A percentile compares a stretch with the other conserved stretches of the same genome.
Evolutionary conservation across 2,113 vertebrate species (phyloP).

Genomic region (Vanacampus margaritifer): DNA sequence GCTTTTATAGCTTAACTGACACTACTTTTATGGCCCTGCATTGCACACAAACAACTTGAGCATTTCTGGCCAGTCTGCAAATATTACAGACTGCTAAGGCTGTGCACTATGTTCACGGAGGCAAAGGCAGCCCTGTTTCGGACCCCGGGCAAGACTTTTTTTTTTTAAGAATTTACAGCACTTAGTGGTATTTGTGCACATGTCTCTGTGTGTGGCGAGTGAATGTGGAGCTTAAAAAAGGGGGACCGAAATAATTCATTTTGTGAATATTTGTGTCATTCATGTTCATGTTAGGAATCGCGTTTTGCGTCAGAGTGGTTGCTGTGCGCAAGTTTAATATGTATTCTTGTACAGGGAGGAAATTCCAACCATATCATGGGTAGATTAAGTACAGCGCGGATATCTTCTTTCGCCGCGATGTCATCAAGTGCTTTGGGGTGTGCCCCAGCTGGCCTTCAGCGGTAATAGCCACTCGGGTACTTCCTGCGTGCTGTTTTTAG

Average conservation of each 20-base stretch:
- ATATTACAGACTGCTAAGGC: no score
- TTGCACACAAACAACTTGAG: no score
- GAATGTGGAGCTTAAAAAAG: not conserved
- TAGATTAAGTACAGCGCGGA: not conserved
- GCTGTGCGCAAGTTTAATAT: not conserved
- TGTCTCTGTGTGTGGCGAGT: not conserved
- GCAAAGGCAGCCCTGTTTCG: no score
- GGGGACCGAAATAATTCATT: not conserved
- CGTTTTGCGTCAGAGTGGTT: not conserved
- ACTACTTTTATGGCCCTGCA: no score
- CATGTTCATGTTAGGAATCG: not conserved
- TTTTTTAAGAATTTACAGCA: no score
- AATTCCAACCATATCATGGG: not conserved
- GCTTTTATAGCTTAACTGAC: no score
- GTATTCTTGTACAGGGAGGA: not conserved
- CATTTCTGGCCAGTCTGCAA: no score
- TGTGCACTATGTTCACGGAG: no score
- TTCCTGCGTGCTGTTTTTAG: constrained; percentile 41
- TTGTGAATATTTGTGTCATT: not conserved
- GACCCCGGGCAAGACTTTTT: no score
- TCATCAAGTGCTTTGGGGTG: constrained; percentile 5
- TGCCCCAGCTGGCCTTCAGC: constrained; percentile 8
- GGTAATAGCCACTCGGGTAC: constrained; percentile 2
- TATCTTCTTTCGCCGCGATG: not conserved
- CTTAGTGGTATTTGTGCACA: no score